Base-by-base conservation (phyloP, 92 coral and sea anemone species). In the Anthopleura xanthogrammica region DNA sequence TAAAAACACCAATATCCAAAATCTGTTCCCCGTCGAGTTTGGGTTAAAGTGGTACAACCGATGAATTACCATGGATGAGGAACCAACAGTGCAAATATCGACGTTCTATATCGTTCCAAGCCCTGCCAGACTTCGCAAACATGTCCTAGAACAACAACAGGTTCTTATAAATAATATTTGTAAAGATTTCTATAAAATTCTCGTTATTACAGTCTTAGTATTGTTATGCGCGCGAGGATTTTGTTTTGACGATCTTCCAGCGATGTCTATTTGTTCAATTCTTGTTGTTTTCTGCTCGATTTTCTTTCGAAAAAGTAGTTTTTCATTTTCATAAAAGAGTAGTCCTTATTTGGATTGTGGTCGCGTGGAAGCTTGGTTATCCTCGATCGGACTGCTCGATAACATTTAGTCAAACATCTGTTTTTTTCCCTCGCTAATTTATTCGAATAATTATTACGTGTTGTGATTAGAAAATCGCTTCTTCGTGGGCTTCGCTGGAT, bases 321-420 rank as follows among this genome's bases (percentile, higher is more conserved):
- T 80, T 42, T 7, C 1, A 55, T 12, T n/a, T n/a, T 17, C 60
- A 40, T 62, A 41, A 16, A 22, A n/a, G 43, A 13, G 5, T 14
- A 77, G 4, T 40, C 83, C 83, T 16, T 80, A 80, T 80, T 62
- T 66, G 83, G 82, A 24, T 64, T 80, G 83, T 80, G 83, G 83
- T 80, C 41, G 75, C 17, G 40, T 42, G 36, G 41, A 42, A 50
- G 68, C 39, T 82, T 54, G 36, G 50, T 29, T 22, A 41, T 24
- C 39, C 72, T 41, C 66, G 75, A 83, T 75, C 12, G 11, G 62
- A 48, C 39, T 14, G 42, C 36, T 56, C 71, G 87, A 77, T 84
- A 77, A 65, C 76, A 1, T 65, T 17, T 17, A 22, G 29, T 68
- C 16, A 68, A 50, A 78, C 87, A 84, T 84, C 87, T 84, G 87